These are phyloP conservation scores for Sciurus vulgaris DNA, from an alignment of 2,797 vertebrate species.

Conservation along the genomic window DNA sequence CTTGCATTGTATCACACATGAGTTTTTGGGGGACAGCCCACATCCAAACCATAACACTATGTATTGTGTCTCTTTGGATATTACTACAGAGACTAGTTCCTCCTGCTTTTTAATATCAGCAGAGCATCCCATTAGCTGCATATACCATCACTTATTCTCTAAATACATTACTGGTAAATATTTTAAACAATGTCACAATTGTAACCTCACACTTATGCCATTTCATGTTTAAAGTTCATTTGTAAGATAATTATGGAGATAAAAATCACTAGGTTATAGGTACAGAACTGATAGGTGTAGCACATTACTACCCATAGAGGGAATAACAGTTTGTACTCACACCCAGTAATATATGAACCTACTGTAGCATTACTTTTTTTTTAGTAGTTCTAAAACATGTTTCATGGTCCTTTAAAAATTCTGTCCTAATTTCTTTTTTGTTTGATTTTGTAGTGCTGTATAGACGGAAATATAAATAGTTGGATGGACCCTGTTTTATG, in stretches of 20 bases:
- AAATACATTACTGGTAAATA: background rate
- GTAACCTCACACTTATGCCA: background rate
- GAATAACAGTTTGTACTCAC: background rate
- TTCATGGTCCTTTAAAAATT: background rate
- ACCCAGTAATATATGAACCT: background rate
- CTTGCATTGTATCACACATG: too few relatives aligned
- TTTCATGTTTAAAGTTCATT: background rate
- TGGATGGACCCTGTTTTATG: background rate
- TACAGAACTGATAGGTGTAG: background rate
- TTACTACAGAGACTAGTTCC: background rate
- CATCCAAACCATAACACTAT: too few relatives aligned
- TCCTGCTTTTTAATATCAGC: background rate
- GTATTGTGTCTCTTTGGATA: background rate
- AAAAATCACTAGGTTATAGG: background rate
- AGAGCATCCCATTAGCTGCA: background rate
- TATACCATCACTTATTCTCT: background rate
- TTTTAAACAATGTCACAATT: slow-evolving; percentile 5
- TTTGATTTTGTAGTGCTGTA: background rate
- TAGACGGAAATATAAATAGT: background rate
- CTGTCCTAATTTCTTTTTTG: background rate
- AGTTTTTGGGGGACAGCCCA: too few relatives aligned
- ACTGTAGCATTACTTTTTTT: background rate
- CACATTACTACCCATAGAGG: background rate
- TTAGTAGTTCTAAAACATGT: background rate
- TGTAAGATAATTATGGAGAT: background rate